Evolutionary conservation across 2,113 vertebrate genomes (phyloP), one percentile per base, ranked within the genome.

Genomic region (Laterallus jamaicensis): DNA sequence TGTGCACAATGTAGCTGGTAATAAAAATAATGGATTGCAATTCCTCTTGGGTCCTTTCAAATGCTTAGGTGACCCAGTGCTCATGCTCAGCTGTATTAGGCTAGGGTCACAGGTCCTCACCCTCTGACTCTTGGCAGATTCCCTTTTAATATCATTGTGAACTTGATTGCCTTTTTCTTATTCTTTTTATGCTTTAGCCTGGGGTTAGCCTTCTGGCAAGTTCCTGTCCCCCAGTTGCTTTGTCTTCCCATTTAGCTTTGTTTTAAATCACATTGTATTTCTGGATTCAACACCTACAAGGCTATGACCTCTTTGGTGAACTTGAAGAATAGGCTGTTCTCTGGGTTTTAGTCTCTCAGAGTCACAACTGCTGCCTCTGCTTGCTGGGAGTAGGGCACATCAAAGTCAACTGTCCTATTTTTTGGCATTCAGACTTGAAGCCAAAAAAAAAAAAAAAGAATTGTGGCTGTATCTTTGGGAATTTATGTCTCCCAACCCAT

Each of bases 241-340:
- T 91, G 91, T 93, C 42, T 71, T 89, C 49, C 68, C 56, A 58
- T 55, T 49, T n/a, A 69, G 8, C 60, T 67, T 64, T 26, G 54
- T 5, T 54, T 54, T 91, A 89, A 92, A 95, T 91, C 89, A 52
- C 3, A 0, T 31, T 50, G 62, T 58, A 5, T 76, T 92, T 95
- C 92, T 79, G 86, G 83, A n/a, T 94, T 79, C 62, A 50, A 5
- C 74, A 64, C 91, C 92, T 93, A 71, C 56, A 22, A 84, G 83
- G 94, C 69, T 76, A 7, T 66, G 94, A 73, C 86, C 94, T 86
- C 78, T 71, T 6, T 20, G 13, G 39, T 37, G 81, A 71, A 68
- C 89, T 28, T 85, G 89, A 89, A 95, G 80, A 81, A 95, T 60
- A 32, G 77, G 26, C 15, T 86, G 5, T 81, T 63, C 58, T 87